Percentiles rank a stretch among this genome's conserved stretches.
Evolutionary conservation across 2,797 vertebrate species (phyloP).

Genomic region (Nannoperca obscura): DNA sequence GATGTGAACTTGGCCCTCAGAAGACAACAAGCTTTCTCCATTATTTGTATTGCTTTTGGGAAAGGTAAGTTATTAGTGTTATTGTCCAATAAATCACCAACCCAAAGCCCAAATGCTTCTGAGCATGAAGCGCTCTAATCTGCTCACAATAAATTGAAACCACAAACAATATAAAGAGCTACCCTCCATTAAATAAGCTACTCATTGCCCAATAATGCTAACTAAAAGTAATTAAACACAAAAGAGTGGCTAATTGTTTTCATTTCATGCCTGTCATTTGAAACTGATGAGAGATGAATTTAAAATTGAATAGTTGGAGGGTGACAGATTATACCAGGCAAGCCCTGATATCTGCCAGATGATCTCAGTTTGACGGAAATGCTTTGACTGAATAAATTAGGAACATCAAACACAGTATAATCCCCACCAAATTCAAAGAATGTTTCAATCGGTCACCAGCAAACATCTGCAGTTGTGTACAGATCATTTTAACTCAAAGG

Average conservation of each 20-base stretch:
- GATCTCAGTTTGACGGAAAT: conserved; percentile 10
- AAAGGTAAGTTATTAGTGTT: conserved; percentile 31
- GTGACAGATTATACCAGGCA: conserved; percentile 44
- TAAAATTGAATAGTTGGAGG: conserved; percentile 27
- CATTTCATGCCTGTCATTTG: conserved; percentile 54
- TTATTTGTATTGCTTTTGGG: conserved; percentile 59
- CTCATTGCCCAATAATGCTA: conserved; percentile 28
- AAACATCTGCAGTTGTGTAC: not conserved
- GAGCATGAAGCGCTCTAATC: conserved; percentile 43
- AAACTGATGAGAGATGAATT: conserved; percentile 52
- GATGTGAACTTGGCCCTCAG: conserved; percentile 27
- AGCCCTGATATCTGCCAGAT: conserved; percentile 43
- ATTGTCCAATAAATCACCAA: conserved; percentile 54
- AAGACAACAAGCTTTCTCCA: conserved; percentile 37
- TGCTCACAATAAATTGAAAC: conserved; percentile 58
- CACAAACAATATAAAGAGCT: conserved; percentile 58
- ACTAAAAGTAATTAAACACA: conserved; percentile 63
- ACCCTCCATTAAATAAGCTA: conserved; percentile 54
- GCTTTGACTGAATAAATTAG: conserved; percentile 12
- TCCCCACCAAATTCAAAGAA: not conserved
- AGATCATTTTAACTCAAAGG: not conserved
- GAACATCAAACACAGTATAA: conserved; percentile 20
- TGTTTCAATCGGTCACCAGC: not conserved
- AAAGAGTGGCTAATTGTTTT: conserved; percentile 60
- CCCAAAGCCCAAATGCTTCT: conserved; percentile 24